Base-by-base conservation (phyloP, 2,797 vertebrate species). In the Muscicapa striata region DNA sequence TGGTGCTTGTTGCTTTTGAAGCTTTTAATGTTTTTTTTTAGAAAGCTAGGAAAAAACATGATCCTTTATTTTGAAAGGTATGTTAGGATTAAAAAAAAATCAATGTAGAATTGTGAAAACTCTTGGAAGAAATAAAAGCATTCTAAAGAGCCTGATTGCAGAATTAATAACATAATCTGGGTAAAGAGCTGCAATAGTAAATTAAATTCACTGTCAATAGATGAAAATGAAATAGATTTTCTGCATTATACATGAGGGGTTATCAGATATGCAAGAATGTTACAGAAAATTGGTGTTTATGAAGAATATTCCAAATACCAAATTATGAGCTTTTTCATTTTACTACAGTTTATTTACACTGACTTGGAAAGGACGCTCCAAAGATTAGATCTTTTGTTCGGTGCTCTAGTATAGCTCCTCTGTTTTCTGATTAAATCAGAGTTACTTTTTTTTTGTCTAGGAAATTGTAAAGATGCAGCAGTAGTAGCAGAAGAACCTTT, bases 191-290 rank as follows among this genome's bases (percentile, higher is more conserved):
- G 59, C 94, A 96, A 90, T 96, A 94, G 90, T 96, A 97, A 98
- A 98, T 97, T 97, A 97, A 98, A 97, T 98, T 97, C 96, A 86
- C 95, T 97, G 94, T 97, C 96, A 98, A 96, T 97, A 97, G 97
- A 94, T 96, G 96, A 97, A 97, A 98, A 98, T 98, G 97, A 97
- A 97, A 97, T 97, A 89, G 93, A 94, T 97, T 97, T 96, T 96
- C 95, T 98, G 96, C 97, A 97, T 98, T 97, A 98, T 98, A 97
- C 96, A 97, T 98, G 97, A 98, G 96, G 87, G 97, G 89, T 92
- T 98, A 96, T 98, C 96, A 97, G 95, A 97, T 98, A 96, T 97
- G 87, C 95, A 96, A 95, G 90, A 88, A 96, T 97, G 96, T 97
- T 97, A 94, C 86, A 97, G 97, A 96, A 97, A 98, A 98, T 96